Conservation (phyloP, 1,140 invertebrate genomes). For the Formica selysi region DNA sequence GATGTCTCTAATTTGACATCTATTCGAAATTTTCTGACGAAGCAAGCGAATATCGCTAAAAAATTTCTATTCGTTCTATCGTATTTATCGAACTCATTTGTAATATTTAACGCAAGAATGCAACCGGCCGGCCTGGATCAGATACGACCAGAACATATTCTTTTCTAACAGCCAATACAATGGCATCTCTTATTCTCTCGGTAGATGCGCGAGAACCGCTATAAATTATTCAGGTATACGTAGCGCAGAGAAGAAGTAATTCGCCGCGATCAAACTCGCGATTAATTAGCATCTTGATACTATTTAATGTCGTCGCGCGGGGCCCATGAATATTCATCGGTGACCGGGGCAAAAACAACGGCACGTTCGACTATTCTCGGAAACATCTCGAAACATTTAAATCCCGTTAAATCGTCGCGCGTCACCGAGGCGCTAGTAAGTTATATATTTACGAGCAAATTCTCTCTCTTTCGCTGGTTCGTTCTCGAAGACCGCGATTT, state of each 20-base stretch:
- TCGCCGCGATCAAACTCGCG: constrained; percentile 60
- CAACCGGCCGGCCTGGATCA: neutral
- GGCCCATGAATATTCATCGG: constrained; percentile 48
- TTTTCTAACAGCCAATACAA: neutral
- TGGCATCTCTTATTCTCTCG: neutral
- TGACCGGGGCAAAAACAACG: constrained; percentile 45
- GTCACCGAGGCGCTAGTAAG: constrained; percentile 8
- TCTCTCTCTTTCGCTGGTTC: neutral
- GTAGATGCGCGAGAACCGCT: constrained; percentile 20
- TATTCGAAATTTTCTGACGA: neutral
- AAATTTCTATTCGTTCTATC: neutral
- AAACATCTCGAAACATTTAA: constrained; percentile 44
- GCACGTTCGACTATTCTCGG: constrained; percentile 36
- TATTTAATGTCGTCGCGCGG: constrained; percentile 45
- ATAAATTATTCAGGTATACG: constrained; percentile 47
- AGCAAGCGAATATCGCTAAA: neutral
- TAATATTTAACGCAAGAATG: neutral
- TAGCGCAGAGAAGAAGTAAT: constrained; percentile 4
- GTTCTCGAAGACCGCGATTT: neutral
- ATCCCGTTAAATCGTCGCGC: constrained; percentile 56
- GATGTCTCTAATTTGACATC: no score
- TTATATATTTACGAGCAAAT: constrained; percentile 54
- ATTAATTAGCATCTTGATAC: constrained; percentile 69
- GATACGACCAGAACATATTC: neutral
- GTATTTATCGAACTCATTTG: neutral